Percentiles rank a stretch among this genome's conserved stretches.
These are phyloP conservation scores for Sepiola atlantica DNA, from an alignment of 2,888 invertebrate genomes.

Conservation along the genomic window DNA sequence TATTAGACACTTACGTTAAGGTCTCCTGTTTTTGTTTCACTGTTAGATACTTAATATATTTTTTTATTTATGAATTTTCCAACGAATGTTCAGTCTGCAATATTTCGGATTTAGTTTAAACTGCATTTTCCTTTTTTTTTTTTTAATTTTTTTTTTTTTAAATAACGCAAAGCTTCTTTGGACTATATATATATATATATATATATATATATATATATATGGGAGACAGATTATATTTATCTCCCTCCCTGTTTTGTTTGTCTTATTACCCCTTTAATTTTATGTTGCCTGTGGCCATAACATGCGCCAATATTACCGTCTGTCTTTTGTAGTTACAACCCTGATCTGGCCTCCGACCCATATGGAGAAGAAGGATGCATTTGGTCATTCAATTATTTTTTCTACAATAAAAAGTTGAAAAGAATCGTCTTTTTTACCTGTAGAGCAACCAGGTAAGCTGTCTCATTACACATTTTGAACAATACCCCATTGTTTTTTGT, in stretches of 20 bases:
- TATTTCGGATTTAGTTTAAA: too few species aligned
- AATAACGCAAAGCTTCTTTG: too few species aligned
- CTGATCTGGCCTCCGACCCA: constrained; percentile 96
- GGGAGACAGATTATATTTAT: neutral
- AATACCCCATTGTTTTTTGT: neutral
- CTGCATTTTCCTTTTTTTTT: too few species aligned
- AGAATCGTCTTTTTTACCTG: constrained; percentile 98
- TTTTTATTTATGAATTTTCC: too few species aligned
- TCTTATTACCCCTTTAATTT: neutral
- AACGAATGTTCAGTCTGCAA: too few species aligned
- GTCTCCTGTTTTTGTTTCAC: too few species aligned
- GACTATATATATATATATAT: too few species aligned
- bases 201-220: too few species aligned
- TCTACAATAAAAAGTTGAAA: constrained; percentile 97
- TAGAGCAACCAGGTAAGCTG: constrained; percentile 80
- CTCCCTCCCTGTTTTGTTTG: neutral
- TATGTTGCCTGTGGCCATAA: neutral
- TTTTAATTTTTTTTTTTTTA: too few species aligned
- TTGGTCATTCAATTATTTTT: constrained; percentile 99
- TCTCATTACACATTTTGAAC: neutral
- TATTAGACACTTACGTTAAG: too few species aligned
- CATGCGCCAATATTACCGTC: constrained; percentile 46
- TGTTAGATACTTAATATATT: too few species aligned
- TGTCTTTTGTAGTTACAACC: constrained; percentile 86
- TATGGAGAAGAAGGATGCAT: constrained; percentile 98